A percentile compares a stretch with the other conserved stretches of the same genome.
Evolutionary conservation across 2,113 vertebrate genomes (phyloP).

Genomic region (Pantherophis guttatus): DNA sequence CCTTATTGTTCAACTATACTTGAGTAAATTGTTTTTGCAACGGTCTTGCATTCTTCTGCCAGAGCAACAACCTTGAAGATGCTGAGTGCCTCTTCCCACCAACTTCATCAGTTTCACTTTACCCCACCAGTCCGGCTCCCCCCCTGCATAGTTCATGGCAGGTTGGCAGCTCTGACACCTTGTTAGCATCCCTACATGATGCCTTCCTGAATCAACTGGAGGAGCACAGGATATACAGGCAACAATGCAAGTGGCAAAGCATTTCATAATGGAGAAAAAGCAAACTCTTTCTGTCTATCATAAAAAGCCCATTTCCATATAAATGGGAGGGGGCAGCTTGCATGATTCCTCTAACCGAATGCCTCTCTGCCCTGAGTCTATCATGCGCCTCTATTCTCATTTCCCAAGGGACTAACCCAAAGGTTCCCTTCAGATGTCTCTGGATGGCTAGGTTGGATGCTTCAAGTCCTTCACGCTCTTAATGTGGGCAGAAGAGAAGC

Average conservation of each 20-base stretch:
- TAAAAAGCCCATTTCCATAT: neutral
- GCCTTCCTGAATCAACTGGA: neutral
- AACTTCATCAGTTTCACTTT: too few species aligned
- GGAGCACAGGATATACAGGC: fast-evolving
- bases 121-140: too few species aligned
- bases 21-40: too few species aligned
- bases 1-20: too few species aligned
- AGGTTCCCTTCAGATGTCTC: neutral
- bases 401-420: neutral
- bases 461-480: neutral
- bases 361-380: neutral
- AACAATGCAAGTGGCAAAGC: too few species aligned
- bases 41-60: too few species aligned
- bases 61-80: too few species aligned
- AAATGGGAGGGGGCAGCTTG: too few species aligned
- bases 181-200: neutral
- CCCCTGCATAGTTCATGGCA: too few species aligned
- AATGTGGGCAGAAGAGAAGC: neutral
- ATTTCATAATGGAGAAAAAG: neutral
- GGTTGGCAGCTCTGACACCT: too few species aligned
- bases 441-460: neutral
- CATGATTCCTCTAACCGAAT: neutral
- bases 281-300: neutral
- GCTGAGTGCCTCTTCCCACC: too few species aligned
- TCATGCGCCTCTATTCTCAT: neutral